Base-by-base conservation (phyloP, 2,888 invertebrate genomes). In the Boloria euphrosyne region DNA sequence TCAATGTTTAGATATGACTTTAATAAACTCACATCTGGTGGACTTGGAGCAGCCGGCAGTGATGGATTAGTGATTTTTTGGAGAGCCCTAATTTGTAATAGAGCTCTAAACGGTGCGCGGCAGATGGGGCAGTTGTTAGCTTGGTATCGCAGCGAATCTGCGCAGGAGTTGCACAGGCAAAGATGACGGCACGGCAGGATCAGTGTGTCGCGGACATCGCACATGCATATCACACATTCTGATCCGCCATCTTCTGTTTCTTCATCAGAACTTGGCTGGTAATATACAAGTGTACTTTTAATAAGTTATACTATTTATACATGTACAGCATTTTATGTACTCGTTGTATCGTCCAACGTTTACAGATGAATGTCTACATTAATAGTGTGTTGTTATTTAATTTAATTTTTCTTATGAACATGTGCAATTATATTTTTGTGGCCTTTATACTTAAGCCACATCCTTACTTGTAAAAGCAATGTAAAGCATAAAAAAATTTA, bases 191-290 rank as follows among this genome's bases (percentile, higher is more conserved):
- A 99, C 0, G 99, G 99, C 78, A 99, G 93, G 78, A 99, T 99
- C 62, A 99, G 93, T 0, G 99, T 99, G 87, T 99, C 99, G 4
- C 99, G 94, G 17, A 98, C 96, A 83, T 99, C 99, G 78, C 98
- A 98, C 98, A 99, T 99, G 86, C 99, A 99, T 81, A 99, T 99
- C 47, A 99, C 99, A 90, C 99, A 99, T 87, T 99, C 99, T 0
- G 98, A 97, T 1, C 98, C 98, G 77, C 97, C 97, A 79, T 98
- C 98, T 78, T 98, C 98, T 0, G 96, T 95, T 75, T 98, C 97
- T 75, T 97, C 97, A 80, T 97, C 97, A 4, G 94, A 94, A 78
- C 79, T 90, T n/a, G 89, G 86, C 93, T 93, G 75, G 2, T 22
- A 44, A 50, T 50, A 13, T n/a, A 47, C 38, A 13, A 22, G 38